Conservation (phyloP, 2,888 invertebrate genomes). For the Sesia bembeciformis region DNA sequence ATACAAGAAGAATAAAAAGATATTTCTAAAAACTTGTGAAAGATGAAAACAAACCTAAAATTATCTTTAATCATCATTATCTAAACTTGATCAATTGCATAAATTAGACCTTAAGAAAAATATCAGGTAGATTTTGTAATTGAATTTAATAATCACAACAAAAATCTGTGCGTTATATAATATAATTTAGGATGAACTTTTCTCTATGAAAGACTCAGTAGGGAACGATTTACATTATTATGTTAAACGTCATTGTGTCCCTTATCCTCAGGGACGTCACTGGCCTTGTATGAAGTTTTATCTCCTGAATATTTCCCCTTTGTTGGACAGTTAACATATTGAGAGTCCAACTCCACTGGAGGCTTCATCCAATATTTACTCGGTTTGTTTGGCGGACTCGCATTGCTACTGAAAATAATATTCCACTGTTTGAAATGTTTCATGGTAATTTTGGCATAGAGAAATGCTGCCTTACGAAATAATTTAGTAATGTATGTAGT, state of each 20-base stretch:
- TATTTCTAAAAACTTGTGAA: too few relatives aligned
- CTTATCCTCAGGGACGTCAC: slow-evolving; percentile 35
- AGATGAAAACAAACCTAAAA: too few relatives aligned
- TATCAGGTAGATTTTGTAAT: too few relatives aligned
- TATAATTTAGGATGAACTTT: too few relatives aligned
- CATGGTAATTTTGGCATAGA: slow-evolving; percentile 14
- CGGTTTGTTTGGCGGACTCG: slow-evolving; percentile 17
- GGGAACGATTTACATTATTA: slow-evolving; percentile 42
- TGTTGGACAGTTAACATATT: slow-evolving; percentile 53
- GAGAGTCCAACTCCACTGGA: slow-evolving; percentile 36
- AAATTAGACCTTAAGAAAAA: too few relatives aligned
- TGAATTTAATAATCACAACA: too few relatives aligned
- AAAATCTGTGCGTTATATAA: too few relatives aligned
- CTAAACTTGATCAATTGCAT: too few relatives aligned
- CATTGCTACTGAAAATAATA: slow-evolving; percentile 17
- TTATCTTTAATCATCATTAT: too few relatives aligned
- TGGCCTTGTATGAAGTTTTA: slow-evolving; percentile 30
- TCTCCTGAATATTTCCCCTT: slow-evolving; percentile 24
- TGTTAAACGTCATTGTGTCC: slow-evolving; percentile 52
- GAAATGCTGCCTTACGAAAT: slow-evolving; percentile 9
- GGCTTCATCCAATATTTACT: slow-evolving; percentile 53
- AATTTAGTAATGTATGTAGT: too few relatives aligned
- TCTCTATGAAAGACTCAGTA: slow-evolving; percentile 13
- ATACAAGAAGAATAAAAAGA: too few relatives aligned
- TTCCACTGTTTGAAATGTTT: slow-evolving; percentile 18